Conservation (phyloP, 1,140 invertebrate genomes). For the Micrasema longulum region DNA sequence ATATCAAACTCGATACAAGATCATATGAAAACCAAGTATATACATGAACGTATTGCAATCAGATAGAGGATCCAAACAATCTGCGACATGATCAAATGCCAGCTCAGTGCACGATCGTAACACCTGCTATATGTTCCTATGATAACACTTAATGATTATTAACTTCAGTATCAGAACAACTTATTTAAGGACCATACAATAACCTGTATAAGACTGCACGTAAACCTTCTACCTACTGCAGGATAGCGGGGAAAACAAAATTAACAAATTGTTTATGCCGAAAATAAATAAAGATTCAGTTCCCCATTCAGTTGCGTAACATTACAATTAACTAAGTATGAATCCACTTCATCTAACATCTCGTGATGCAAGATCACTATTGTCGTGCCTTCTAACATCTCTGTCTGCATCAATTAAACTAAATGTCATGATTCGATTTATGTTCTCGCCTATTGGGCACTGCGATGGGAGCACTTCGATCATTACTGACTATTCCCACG, state of each 20-base stretch:
- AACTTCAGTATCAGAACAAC: too few relatives aligned
- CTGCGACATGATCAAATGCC: too few relatives aligned
- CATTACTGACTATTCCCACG: conserved; percentile 44
- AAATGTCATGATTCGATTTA: conserved; percentile 51
- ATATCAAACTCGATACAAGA: too few relatives aligned
- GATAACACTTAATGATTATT: too few relatives aligned
- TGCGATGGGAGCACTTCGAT: conserved; percentile 35
- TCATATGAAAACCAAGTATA: too few relatives aligned
- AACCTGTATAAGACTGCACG: not conserved
- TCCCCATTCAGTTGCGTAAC: conserved; percentile 20
- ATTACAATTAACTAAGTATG: conserved; percentile 23
- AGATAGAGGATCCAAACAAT: too few relatives aligned
- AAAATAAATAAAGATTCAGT: conserved; percentile 35
- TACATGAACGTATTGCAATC: too few relatives aligned
- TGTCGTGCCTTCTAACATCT: not conserved
- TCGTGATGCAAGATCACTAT: conserved; percentile 1
- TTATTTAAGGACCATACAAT: conserved; percentile 4
- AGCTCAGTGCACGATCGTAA: too few relatives aligned
- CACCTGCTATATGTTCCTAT: too few relatives aligned
- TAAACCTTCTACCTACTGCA: not conserved
- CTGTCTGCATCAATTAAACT: conserved; percentile 42
- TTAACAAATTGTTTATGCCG: not conserved
- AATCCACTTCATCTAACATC: not conserved
- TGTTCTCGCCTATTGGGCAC: conserved; percentile 48
- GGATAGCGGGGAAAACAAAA: conserved; percentile 15